Base-by-base conservation (phyloP, 2,113 vertebrate genomes). In the Pogona vitticeps region DNA sequence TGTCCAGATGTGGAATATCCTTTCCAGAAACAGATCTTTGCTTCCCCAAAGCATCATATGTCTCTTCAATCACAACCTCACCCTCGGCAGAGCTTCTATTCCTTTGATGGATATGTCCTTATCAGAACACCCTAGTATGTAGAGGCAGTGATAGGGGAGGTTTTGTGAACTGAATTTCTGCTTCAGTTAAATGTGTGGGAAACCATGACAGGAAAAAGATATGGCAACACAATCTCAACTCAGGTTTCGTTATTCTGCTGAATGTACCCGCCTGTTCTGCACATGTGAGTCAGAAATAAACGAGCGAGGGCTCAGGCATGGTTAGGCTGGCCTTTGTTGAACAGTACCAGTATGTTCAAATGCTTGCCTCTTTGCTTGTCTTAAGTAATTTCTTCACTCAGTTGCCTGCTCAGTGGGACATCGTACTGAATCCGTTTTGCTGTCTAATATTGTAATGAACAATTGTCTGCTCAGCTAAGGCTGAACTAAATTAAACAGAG, bases 351-450 rank as follows among this genome's bases (percentile, higher is more conserved):
- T 89, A 88, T 89, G 3, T 86, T 86, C 88, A 84, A 90, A 86
- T 93, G 83, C 91, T 92, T 93, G 91, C 91, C 83, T 86, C 87
- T 88, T 91, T 85, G 58, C 85, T 88, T 89, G 87, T 9, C 80
- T 91, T 90, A 86, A 90, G 91, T 33, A 88, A 86, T 88, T 85
- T 75, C 58, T 56, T n/a, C 76, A 88, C 80, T 68, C 80, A 80
- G 75, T 90, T 86, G 65, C 76, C 82, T 91, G 42, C 89, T 93
- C 86, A 65, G 80, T 89, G 80, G 91, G 91, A 91, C 89, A 90
- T 90, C 91, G 36, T 81, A 88, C 92, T 91, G 86, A 93, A 93
- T 86, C 0, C 86, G 89, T 94, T 94, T 80, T 90, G 83, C 80
- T 84, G 68, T 76, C 87, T 88, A 90, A 90, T 94, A 90, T 84